Percentiles rank a stretch among this genome's conserved stretches.
These are phyloP conservation scores for Sclerodermus sp. DNA, from an alignment of 2,888 invertebrate genomes.

Conservation along the genomic window DNA sequence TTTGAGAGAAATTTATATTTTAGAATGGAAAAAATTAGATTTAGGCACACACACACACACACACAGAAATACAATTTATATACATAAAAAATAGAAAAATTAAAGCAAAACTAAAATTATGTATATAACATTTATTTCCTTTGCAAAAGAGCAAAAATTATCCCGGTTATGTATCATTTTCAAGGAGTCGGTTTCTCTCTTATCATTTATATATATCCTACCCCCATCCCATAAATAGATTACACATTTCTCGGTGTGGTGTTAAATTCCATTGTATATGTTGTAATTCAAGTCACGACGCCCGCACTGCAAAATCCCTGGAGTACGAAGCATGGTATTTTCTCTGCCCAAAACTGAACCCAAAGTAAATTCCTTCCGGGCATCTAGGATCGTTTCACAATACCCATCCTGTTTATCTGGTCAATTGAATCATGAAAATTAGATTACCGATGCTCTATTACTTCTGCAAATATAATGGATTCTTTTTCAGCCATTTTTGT, in stretches of 20 bases:
- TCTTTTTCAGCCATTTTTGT: too few relatives aligned
- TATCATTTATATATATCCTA: too few relatives aligned
- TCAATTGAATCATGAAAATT: slow-evolving; percentile 50
- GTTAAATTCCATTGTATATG: slow-evolving; percentile 31
- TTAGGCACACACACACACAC: too few relatives aligned
- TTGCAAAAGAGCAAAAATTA: too few relatives aligned
- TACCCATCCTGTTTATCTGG: slow-evolving; percentile 44
- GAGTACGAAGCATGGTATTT: slow-evolving; percentile 15
- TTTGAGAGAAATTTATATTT: too few relatives aligned
- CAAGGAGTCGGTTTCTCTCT: not conserved
- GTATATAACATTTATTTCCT: too few relatives aligned
- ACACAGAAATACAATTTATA: not conserved
- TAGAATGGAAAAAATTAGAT: too few relatives aligned
- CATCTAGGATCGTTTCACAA: slow-evolving; percentile 29
- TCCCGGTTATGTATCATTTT: too few relatives aligned
- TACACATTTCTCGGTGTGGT: slow-evolving; percentile 23
- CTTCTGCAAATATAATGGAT: slow-evolving; percentile 17
- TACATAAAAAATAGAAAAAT: too few relatives aligned
- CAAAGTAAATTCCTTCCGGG: slow-evolving; percentile 41
- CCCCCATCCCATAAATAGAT: slow-evolving; percentile 3
- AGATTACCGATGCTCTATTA: slow-evolving; percentile 44
- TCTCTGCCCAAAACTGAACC: slow-evolving; percentile 30
- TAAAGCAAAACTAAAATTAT: too few relatives aligned
- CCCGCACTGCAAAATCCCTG: slow-evolving; percentile 11
- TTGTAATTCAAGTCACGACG: slow-evolving; percentile 44